phyloP scores from a whole-genome alignment of 2,888 invertebrate genomes.

The Cactoblastis cactorum region DNA sequence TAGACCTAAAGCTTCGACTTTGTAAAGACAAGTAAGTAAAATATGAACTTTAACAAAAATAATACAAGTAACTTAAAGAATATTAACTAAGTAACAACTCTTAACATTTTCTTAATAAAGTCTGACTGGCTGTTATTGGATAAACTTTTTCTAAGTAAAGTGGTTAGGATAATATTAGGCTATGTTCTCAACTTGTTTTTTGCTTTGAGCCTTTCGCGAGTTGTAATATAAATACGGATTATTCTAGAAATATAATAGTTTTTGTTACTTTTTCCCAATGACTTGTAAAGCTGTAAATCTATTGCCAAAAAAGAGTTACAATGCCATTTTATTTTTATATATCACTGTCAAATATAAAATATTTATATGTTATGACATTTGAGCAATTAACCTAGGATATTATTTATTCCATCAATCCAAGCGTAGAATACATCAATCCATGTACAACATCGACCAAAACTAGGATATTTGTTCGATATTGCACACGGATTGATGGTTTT shows the following conservation, averaged over 20 bases:
- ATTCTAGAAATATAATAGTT: background rate
- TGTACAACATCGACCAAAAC: no score
- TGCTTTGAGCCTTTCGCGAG: background rate
- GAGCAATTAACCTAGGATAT: no score
- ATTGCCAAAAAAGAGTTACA: no score
- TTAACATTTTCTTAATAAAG: slow-evolving; percentile 1
- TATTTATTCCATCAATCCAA: no score
- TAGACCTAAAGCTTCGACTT: no score
- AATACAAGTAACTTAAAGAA: background rate
- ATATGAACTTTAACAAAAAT: background rate
- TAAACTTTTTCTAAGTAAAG: slow-evolving; percentile 2
- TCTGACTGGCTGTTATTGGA: background rate
- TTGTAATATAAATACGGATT: background rate
- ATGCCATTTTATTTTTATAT: no score
- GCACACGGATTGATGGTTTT: no score
- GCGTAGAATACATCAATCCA: no score
- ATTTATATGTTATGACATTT: no score
- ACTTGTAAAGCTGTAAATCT: no score
- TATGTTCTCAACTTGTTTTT: background rate
- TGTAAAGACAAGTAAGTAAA: background rate
- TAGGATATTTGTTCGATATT: no score
- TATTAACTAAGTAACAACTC: background rate
- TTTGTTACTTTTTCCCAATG: background rate
- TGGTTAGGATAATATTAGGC: slow-evolving; percentile 3
- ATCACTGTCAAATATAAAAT: no score